Conservation (phyloP, 1,140 invertebrate genomes). For the Coenobita brevimanus region DNA sequence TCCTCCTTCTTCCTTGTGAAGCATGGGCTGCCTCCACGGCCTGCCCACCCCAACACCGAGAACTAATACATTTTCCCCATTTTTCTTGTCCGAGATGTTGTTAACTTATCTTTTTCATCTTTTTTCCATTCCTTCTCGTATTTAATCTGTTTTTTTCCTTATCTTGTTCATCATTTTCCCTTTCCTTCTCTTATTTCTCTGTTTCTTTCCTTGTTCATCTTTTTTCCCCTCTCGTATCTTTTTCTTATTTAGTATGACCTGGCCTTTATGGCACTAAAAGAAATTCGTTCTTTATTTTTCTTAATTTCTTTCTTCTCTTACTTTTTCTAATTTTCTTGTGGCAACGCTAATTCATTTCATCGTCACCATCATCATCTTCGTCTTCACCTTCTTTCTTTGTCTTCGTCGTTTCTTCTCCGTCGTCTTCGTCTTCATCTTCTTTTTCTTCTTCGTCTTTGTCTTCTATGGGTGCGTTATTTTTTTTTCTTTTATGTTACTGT, state of each 20-base stretch:
- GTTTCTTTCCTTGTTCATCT: background rate
- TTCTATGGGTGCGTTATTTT: background rate
- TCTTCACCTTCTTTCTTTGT: background rate
- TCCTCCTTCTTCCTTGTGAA: too few relatives aligned
- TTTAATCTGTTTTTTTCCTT: too few relatives aligned
- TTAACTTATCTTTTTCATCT: too few relatives aligned
- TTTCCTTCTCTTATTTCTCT: background rate
- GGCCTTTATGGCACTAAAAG: background rate
- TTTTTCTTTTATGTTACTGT: background rate
- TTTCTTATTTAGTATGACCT: background rate
- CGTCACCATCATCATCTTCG: background rate
- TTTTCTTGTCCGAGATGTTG: too few relatives aligned
- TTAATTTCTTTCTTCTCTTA: background rate
- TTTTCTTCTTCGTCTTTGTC: too few relatives aligned
- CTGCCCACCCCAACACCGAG: too few relatives aligned
- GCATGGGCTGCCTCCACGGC: too few relatives aligned
- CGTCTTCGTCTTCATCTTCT: too few relatives aligned
- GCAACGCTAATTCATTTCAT: background rate
- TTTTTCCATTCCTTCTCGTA: background rate
- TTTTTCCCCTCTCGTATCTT: background rate
- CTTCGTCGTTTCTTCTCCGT: too few relatives aligned
- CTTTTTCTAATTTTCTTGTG: too few relatives aligned
- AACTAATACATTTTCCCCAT: too few relatives aligned
- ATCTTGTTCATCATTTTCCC: background rate
- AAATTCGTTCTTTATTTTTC: too few relatives aligned